Evolutionary conservation across 2,888 invertebrate species (phyloP), one percentile per base, ranked within the genome.

Genomic region (Meiosimyza decipiens): DNA sequence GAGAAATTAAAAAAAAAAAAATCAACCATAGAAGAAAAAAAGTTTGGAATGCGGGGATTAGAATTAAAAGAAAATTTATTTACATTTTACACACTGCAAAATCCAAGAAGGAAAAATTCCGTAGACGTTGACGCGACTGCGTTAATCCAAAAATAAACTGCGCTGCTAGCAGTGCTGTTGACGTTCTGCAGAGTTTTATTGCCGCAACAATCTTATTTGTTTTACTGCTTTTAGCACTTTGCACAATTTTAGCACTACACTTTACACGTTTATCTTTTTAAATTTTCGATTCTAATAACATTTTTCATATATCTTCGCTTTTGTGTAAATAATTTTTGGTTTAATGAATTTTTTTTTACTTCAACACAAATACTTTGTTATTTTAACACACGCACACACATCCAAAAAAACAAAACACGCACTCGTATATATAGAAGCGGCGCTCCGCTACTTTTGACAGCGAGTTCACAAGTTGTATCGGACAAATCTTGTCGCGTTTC

Each of bases 321-420:
- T 15, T 47, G 40, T 63, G 63, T 64, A 28, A 18, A 64, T 64
- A 50, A 51, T 40, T 62, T 57, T 13, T 67, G n/a, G 49, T 62
- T 52, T 52, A 4, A 33, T 60, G 11, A 12, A 22, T 22, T 47
- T 62, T 54, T 62, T 63, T 16, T 51, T 50, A 51, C 33, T 63
- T 62, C 55, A 62, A 70, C 70, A 70, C 70, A 70, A 33, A 70
- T 54, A 52, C 70, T 47, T 59, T 50, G 22, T 59, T 22, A 47
- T 40, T 57, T 57, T 47, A 40, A 52, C 15, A 15, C 59, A 68
- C 28, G 33, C 60, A 60, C 55, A 57, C 67, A 54, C 54, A 64
- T 16, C n/a, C n/a, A 16, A 59, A 5, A 62, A 47, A 18, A 51
- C 47, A 52, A n/a, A 28, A 62, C 16, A 33, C 62, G 22, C 54